Conservation (phyloP, 2,113 vertebrate species). For the Octodon degus region DNA sequence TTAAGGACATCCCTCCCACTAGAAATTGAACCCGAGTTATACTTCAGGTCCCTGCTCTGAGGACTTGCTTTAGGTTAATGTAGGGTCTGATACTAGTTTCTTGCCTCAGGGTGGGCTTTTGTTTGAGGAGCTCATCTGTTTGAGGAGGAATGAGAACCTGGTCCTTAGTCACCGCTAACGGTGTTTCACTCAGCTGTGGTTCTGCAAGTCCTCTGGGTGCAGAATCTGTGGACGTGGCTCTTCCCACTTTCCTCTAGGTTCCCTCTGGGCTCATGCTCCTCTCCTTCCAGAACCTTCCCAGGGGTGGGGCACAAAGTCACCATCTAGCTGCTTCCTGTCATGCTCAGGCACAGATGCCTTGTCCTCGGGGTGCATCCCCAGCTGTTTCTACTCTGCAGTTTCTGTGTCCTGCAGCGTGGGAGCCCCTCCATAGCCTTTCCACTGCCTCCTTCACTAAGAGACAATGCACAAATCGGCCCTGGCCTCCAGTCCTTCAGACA, state of each 20-base stretch:
- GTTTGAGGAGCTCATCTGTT: neutral
- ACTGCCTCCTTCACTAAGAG: neutral
- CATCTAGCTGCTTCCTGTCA: neutral
- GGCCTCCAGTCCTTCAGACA: neutral
- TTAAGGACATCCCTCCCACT: fast-evolving
- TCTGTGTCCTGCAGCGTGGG: neutral
- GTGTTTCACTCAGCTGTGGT: neutral
- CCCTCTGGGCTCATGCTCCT: neutral
- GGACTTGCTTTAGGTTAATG: neutral
- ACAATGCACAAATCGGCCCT: neutral
- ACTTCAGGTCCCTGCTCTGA: neutral
- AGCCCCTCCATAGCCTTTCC: neutral
- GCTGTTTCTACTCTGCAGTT: neutral
- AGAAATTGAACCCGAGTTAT: neutral
- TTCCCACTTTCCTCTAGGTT: neutral
- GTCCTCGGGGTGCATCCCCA: neutral
- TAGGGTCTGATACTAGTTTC: neutral
- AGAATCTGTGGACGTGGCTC: neutral
- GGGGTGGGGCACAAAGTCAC: too few species aligned
- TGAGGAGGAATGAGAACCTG: neutral
- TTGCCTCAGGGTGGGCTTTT: neutral
- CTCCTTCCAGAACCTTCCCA: neutral
- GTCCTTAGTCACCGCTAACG: neutral
- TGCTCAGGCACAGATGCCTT: neutral
- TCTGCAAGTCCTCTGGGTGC: neutral